Conservation (phyloP, 2,888 invertebrate genomes). For the Tipula unca region DNA sequence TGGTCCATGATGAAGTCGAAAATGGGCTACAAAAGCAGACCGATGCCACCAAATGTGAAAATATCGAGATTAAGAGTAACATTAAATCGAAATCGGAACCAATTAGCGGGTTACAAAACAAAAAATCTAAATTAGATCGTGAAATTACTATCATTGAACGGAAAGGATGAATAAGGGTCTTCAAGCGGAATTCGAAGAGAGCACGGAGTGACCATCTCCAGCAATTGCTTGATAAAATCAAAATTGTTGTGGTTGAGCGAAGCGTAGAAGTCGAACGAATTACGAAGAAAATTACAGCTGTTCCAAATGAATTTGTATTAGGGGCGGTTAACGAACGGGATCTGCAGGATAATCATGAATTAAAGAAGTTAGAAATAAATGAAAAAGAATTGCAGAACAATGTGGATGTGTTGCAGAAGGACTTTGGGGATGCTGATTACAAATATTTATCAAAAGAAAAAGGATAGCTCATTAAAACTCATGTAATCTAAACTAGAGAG, state of each 20-base stretch:
- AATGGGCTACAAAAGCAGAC: conserved; percentile 48
- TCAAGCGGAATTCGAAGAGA: conserved; percentile 33
- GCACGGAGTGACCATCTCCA: too few species aligned
- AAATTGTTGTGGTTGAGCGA: too few species aligned
- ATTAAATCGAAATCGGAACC: conserved; percentile 52
- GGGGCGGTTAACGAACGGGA: conserved; percentile 57
- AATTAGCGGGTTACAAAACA: conserved; percentile 43
- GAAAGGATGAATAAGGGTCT: conserved; percentile 40
- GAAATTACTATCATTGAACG: conserved; percentile 54
- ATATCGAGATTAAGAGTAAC: conserved; percentile 58
- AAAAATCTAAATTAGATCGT: conserved; percentile 47
- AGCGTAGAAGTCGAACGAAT: conserved; percentile 45
- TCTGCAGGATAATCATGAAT: conserved; percentile 59
- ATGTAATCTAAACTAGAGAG: conserved; percentile 44
- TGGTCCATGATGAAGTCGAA: conserved; percentile 32
- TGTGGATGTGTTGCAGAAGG: conserved; percentile 34
- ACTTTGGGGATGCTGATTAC: conserved; percentile 52
- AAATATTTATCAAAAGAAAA: conserved; percentile 51
- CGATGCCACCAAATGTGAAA: conserved; percentile 45
- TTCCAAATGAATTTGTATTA: conserved; percentile 52
- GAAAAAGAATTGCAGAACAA: conserved; percentile 40
- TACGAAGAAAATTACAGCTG: conserved; percentile 44
- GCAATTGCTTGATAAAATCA: too few species aligned
- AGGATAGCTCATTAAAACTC: conserved; percentile 43
- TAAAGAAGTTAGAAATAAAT: conserved; percentile 49